Conservation (phyloP, 2,888 invertebrate genomes). For the Creontiades dilutus region DNA sequence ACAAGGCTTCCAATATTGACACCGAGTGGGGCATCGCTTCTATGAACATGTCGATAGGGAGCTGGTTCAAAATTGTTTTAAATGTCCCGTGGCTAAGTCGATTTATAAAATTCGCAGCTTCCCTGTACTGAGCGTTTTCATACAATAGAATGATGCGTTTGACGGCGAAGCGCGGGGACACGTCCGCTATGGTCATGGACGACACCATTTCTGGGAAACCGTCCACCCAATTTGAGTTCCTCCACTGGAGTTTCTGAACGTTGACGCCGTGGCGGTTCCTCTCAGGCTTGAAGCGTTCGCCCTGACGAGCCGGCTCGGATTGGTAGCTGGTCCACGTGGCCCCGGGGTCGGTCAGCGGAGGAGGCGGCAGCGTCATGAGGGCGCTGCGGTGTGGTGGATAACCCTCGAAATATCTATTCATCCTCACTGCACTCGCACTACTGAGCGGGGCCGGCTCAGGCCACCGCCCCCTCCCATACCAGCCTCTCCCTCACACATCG, state of each 20-base stretch:
- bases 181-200: slow-evolving; percentile 78
- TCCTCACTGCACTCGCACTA: slow-evolving; percentile 72
- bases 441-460: slow-evolving; percentile 53
- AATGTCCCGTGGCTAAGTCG: slow-evolving; percentile 89
- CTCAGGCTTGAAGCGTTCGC: slow-evolving; percentile 86
- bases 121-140: slow-evolving; percentile 93
- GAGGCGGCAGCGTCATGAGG: slow-evolving; percentile 76
- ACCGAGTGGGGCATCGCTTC: slow-evolving; percentile 94
- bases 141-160: slow-evolving; percentile 86
- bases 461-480: slow-evolving; percentile 45
- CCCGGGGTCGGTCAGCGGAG: slow-evolving; percentile 77
- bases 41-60: slow-evolving; percentile 92
- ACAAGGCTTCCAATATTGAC: slow-evolving; percentile 90
- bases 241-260: slow-evolving; percentile 78
- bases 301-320: slow-evolving; percentile 79
- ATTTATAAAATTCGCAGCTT: slow-evolving; percentile 91
- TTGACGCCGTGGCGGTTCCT: slow-evolving; percentile 80
- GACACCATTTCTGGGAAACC: slow-evolving; percentile 77
- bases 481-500: neutral
- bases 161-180: slow-evolving; percentile 79
- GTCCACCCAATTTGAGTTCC: slow-evolving; percentile 77
- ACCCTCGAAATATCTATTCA: slow-evolving; percentile 77
- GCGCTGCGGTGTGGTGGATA: slow-evolving; percentile 75
- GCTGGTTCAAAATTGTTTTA: slow-evolving; percentile 80
- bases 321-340: slow-evolving; percentile 77